Base-by-base conservation (phyloP, 2,888 invertebrate genomes). In the Kryphioiulus occultus region DNA sequence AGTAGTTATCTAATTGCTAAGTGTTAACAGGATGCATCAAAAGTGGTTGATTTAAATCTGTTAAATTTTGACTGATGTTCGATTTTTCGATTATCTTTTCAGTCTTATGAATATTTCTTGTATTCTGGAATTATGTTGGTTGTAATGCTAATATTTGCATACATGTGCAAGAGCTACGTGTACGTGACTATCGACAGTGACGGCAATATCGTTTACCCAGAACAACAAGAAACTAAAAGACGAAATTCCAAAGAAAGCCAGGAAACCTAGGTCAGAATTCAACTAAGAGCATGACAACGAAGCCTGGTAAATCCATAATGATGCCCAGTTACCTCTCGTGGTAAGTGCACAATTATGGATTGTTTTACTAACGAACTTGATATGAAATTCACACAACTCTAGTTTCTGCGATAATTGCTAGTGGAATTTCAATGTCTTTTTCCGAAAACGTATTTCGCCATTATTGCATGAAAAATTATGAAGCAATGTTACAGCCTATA, bases 21-120 rank as follows among this genome's bases (percentile, higher is more conserved):
- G 39, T 39, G 9, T 39, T 39, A 5, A 39, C 9, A 39, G 9
- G n/a, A n/a, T n/a, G n/a, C n/a, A n/a, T n/a, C n/a, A n/a, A n/a
- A n/a, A n/a, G n/a, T n/a, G n/a, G n/a, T n/a, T n/a, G n/a, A n/a
- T n/a, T n/a, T n/a, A n/a, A n/a, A 44, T 5, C 78, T 30, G 12
- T 59, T 32, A n/a, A 17, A 85, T 53, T 12, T 15, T 44, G 12
- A 30, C 30, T 30, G 4, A 5, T 68, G n/a, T 35, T 35, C 7
- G 3, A 35, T 35, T 84, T 78, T 4, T 39, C 5, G 22, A n/a
- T 39, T 12, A 10, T 89, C 89, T 87, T 94, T 94, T 19, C 94
- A 98, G 96, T 95, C 96, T 88, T 94, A 94, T 89, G 97, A 98
- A 92, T 97, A 98, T 92, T 95, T 96, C 92, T 92, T 98, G 84